These are phyloP conservation scores for Drosophila mauritiana DNA, from an alignment of 1,140 invertebrate genomes.

Conservation along the genomic window DNA sequence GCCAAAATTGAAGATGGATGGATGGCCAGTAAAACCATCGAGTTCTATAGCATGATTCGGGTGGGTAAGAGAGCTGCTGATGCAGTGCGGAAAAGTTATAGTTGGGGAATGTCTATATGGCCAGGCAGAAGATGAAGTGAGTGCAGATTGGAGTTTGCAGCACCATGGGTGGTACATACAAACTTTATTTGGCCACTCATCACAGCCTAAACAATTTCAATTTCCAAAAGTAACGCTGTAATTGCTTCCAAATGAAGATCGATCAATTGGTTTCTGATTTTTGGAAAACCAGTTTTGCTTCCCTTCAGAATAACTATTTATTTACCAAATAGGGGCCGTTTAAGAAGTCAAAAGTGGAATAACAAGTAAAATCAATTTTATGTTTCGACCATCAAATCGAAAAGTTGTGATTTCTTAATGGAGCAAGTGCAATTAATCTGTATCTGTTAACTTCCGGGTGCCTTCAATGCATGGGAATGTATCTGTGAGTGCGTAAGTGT, in stretches of 20 bases:
- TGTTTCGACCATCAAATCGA: neutral
- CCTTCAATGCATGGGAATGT: neutral
- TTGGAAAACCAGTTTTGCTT: neutral
- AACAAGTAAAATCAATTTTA: too few relatives aligned
- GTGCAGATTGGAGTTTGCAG: neutral
- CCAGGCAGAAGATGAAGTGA: neutral
- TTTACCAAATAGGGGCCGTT: neutral
- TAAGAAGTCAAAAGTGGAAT: neutral
- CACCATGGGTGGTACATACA: slow-evolving; percentile 10
- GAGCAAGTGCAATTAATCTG: slow-evolving; percentile 1
- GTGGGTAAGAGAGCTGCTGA: slow-evolving; percentile 4
- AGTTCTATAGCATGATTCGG: neutral
- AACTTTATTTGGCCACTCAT: slow-evolving; percentile 17
- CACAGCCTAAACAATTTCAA: slow-evolving; percentile 19
- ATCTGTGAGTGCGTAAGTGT: neutral
- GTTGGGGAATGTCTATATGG: slow-evolving; percentile 20
- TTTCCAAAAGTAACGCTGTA: neutral
- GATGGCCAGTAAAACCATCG: slow-evolving; percentile 2
- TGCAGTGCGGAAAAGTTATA: slow-evolving; percentile 37
- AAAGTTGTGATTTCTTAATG: neutral
- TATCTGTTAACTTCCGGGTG: neutral
- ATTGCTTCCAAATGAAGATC: neutral
- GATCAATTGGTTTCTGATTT: slow-evolving; percentile 1
- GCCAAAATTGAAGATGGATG: slow-evolving; percentile 43
- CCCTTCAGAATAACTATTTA: neutral